Conservation (phyloP, 2,113 vertebrate species). For the Scatophagus argus region DNA sequence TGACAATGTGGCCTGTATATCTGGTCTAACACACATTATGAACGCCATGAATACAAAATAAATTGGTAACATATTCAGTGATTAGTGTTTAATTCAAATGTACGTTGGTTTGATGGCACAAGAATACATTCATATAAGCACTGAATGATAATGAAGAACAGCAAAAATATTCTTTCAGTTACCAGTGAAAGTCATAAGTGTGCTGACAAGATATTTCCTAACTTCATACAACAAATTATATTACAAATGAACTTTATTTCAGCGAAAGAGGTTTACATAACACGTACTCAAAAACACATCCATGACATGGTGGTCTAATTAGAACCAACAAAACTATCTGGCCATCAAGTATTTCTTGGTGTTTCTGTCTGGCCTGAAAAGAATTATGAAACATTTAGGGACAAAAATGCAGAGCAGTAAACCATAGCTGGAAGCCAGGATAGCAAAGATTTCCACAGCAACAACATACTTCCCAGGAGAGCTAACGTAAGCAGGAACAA, state of each 20-base stretch:
- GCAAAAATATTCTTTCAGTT: too few relatives aligned
- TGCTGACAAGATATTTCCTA: background rate
- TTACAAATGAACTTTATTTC: background rate
- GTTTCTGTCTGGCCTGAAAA: constrained; percentile 80
- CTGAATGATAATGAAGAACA: too few relatives aligned
- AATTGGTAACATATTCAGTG: too few relatives aligned
- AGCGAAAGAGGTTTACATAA: background rate
- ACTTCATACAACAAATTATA: background rate
- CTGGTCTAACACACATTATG: too few relatives aligned
- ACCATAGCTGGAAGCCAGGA: constrained; percentile 80
- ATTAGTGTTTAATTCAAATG: too few relatives aligned
- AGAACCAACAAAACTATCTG: constrained; percentile 27
- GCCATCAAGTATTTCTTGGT: constrained; percentile 80
- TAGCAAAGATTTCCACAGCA: constrained; percentile 82
- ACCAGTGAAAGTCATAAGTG: too few relatives aligned
- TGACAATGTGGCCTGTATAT: too few relatives aligned
- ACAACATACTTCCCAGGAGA: constrained; percentile 80
- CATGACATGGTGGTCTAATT: background rate
- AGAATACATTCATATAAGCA: too few relatives aligned
- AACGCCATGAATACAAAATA: too few relatives aligned
- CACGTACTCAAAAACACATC: too few relatives aligned
- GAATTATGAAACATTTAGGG: constrained; percentile 83
- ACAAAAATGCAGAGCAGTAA: constrained; percentile 79
- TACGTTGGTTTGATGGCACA: too few relatives aligned
- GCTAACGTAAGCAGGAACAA: constrained; percentile 82